phyloP scores from a whole-genome alignment of 2,888 invertebrate species.

The Venusia cambrica region DNA sequence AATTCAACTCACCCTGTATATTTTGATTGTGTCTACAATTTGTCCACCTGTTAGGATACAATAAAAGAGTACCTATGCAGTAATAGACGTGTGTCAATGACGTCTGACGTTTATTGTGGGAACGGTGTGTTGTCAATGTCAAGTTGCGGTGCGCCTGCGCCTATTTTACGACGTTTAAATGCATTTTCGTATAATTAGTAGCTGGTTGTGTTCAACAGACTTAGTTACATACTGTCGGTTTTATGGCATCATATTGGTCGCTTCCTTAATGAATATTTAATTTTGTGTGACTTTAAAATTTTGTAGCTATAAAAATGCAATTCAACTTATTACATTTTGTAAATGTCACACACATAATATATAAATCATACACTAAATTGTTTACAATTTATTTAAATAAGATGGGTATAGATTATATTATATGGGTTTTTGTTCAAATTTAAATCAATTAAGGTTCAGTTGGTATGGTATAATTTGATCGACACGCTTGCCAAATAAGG shows the following conservation, averaged over 20 bases:
- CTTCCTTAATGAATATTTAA: conserved; percentile 20
- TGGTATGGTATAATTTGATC: too few relatives aligned
- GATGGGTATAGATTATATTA: conserved; percentile 1
- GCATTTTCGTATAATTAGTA: conserved; percentile 31
- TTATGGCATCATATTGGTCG: conserved; percentile 14
- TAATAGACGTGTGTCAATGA: conserved; percentile 27
- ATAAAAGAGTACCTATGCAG: conserved; percentile 26
- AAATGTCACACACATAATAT: too few relatives aligned
- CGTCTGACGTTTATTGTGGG: conserved; percentile 30
- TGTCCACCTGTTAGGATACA: conserved; percentile 13
- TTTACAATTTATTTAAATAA: too few relatives aligned
- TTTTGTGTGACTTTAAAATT: conserved; percentile 9
- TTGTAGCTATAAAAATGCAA: conserved; percentile 1
- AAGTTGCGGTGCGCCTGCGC: conserved; percentile 13
- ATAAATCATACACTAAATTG: too few relatives aligned
- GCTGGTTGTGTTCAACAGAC: conserved; percentile 23
- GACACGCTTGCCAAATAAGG: conserved; percentile 8
- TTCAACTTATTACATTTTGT: too few relatives aligned
- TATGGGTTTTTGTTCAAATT: too few relatives aligned
- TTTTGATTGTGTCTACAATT: conserved; percentile 3
- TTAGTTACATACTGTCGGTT: conserved; percentile 17
- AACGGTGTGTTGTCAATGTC: conserved; percentile 19
- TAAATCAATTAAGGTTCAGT: too few relatives aligned
- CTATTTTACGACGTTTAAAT: conserved; percentile 30
- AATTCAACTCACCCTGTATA: too few relatives aligned